These are phyloP conservation scores for Tauraco hartlaubi DNA, from an alignment of 2,797 vertebrate genomes.

Conservation along the genomic window DNA sequence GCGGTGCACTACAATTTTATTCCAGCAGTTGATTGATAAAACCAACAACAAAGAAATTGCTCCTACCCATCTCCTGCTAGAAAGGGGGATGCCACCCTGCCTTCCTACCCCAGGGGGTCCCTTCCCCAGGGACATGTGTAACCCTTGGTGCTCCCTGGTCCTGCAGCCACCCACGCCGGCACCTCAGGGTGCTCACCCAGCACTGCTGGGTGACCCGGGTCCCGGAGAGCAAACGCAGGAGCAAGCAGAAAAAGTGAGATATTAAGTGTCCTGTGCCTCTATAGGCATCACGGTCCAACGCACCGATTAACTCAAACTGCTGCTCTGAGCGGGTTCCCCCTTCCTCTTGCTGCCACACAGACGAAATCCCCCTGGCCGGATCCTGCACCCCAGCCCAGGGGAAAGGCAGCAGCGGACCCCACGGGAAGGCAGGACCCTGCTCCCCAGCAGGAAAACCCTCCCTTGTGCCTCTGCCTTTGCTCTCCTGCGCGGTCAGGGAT, in stretches of 20 bases:
- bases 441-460: fast-evolving
- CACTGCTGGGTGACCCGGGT: background rate
- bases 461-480: background rate
- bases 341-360: background rate
- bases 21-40: background rate
- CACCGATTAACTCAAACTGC: fast-evolving
- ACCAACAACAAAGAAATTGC: background rate
- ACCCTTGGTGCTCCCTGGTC: background rate
- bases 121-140: fast-evolving
- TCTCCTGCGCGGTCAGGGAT: fast-evolving
- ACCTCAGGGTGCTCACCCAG: background rate
- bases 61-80: background rate
- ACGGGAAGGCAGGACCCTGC: background rate
- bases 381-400: background rate
- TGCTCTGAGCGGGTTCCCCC: background rate
- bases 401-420: background rate
- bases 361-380: fast-evolving
- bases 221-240: fast-evolving
- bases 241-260: background rate
- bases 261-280: fast-evolving
- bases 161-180: background rate
- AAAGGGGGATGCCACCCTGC: background rate
- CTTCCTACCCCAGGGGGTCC: background rate
- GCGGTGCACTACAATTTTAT: background rate
- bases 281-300: fast-evolving